Percentiles rank a stretch among this genome's conserved stretches.
Conservation (phyloP, 2,797 vertebrate species). For the Aeoliscus strigatus region DNA sequence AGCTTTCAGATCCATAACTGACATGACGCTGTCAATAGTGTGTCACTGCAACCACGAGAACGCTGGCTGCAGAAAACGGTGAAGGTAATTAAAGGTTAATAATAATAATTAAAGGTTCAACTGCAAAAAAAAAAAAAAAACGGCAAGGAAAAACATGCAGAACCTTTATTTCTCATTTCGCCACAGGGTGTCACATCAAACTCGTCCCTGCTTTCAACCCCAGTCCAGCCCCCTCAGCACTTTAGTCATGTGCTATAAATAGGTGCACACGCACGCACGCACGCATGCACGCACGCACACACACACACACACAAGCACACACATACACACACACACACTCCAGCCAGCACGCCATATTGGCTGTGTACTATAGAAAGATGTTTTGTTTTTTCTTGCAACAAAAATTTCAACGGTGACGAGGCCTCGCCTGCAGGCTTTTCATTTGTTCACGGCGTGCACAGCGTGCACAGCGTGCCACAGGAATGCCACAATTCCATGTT, state of each 20-base stretch:
- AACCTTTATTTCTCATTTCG: slow-evolving; percentile 29
- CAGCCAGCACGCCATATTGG: slow-evolving; percentile 9
- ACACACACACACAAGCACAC: too few species aligned
- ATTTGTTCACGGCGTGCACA: slow-evolving; percentile 10
- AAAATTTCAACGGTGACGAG: slow-evolving; percentile 12
- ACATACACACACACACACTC: slow-evolving; percentile 13
- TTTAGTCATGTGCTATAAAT: slow-evolving; percentile 55
- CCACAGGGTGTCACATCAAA: slow-evolving; percentile 56
- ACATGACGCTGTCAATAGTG: not conserved
- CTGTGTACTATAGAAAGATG: not conserved
- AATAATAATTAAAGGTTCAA: too few species aligned
- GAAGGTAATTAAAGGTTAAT: too few species aligned
- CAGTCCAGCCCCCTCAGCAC: slow-evolving; percentile 42
- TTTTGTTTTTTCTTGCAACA: slow-evolving; percentile 16
- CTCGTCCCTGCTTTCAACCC: slow-evolving; percentile 46
- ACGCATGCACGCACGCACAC: slow-evolving; percentile 9
- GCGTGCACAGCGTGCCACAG: slow-evolving; percentile 3
- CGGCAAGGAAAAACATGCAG: too few species aligned
- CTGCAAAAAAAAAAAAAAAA: too few species aligned
- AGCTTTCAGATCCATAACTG: slow-evolving; percentile 27
- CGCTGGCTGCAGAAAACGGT: too few species aligned
- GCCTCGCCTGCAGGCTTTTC: slow-evolving; percentile 20
- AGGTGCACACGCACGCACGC: slow-evolving; percentile 16
- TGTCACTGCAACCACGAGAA: too few species aligned
- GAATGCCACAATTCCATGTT: slow-evolving; percentile 18